Evolutionary conservation across 2,797 vertebrate species (phyloP).

Genomic region (Cyclopterus lumpus): DNA sequence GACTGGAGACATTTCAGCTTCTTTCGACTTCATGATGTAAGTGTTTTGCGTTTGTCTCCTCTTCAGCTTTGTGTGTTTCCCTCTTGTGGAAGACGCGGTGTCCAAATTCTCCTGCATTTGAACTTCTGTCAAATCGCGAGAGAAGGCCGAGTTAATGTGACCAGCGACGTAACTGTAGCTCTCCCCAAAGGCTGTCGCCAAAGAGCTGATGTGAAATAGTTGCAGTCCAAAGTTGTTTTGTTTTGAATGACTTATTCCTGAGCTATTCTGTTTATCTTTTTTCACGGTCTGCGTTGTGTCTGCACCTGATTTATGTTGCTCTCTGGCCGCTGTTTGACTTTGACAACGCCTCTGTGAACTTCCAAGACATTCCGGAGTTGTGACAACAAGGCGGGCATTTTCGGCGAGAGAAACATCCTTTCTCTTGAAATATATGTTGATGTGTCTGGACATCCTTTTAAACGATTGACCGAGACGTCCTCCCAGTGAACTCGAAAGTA

Average conservation of each 20-base stretch:
- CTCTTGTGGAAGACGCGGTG: conserved; percentile 1
- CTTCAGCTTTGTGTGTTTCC: conserved; percentile 28
- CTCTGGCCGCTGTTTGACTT: conserved; percentile 38
- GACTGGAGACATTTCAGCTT: conserved; percentile 12
- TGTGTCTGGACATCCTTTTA: conserved; percentile 68
- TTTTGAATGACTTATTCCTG: conserved; percentile 14
- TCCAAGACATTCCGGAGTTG: conserved; percentile 42
- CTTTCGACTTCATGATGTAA: not conserved
- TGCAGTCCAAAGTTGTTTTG: conserved; percentile 52
- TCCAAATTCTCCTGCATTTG: conserved; percentile 24
- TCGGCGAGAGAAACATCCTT: conserved; percentile 38
- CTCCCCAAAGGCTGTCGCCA: conserved; percentile 79
- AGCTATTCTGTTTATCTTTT: conserved; percentile 30
- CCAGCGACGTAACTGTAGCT: conserved; percentile 78
- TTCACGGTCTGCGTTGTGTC: conserved; percentile 7
- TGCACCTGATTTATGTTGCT: conserved; percentile 29
- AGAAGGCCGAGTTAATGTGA: conserved; percentile 80
- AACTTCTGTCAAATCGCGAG: conserved; percentile 27
- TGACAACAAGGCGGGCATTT: conserved; percentile 26
- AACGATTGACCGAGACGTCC: conserved; percentile 71
- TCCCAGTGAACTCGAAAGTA: conserved; percentile 54
- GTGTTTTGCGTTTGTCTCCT: conserved; percentile 41
- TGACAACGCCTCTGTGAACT: conserved; percentile 51
- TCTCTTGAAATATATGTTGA: conserved; percentile 78
- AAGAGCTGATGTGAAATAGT: conserved; percentile 80